A percentile compares a stretch with the other conserved stretches of the same genome.
Conservation (phyloP, 2,888 invertebrate species). For the Polydrusus pterygomalis region DNA sequence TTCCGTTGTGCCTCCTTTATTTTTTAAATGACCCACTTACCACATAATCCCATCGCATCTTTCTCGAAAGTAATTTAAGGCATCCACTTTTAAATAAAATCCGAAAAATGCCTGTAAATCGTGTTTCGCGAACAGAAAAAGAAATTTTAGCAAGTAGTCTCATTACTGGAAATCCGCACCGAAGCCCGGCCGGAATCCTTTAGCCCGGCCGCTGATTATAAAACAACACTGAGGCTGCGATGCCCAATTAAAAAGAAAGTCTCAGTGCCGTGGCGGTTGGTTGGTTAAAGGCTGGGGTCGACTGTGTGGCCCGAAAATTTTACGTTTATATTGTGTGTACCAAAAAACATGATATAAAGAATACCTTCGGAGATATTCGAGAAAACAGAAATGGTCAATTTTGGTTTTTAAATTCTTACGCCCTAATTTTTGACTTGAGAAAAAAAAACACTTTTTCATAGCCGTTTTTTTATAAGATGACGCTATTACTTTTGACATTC, state of each 20-base stretch:
- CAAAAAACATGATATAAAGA: too few relatives aligned
- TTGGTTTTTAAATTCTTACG: too few relatives aligned
- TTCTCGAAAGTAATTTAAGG: slow-evolving; percentile 31
- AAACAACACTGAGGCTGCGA: slow-evolving; percentile 42
- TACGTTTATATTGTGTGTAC: too few relatives aligned
- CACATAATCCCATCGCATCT: slow-evolving; percentile 22
- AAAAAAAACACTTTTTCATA: too few relatives aligned
- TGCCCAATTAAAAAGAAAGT: slow-evolving; percentile 53
- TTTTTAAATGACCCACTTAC: slow-evolving; percentile 16
- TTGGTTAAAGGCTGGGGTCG: too few relatives aligned
- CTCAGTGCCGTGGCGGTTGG: slow-evolving; percentile 12
- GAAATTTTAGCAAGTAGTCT: slow-evolving; percentile 49
- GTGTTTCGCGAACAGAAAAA: slow-evolving; percentile 42
- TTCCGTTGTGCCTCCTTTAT: background rate
- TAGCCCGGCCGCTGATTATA: slow-evolving; percentile 48
- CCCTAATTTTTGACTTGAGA: too few relatives aligned
- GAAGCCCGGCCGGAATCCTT: slow-evolving; percentile 48
- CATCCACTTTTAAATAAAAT: slow-evolving; percentile 42
- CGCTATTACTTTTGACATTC: too few relatives aligned
- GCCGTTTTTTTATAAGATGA: too few relatives aligned
- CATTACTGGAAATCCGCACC: slow-evolving; percentile 47
- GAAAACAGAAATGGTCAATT: too few relatives aligned
- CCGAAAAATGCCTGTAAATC: slow-evolving; percentile 51
- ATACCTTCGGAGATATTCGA: too few relatives aligned
- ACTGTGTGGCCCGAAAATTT: too few relatives aligned